Base-by-base conservation (phyloP, 1,140 invertebrate genomes). In the Melipona quadrifasciata region DNA sequence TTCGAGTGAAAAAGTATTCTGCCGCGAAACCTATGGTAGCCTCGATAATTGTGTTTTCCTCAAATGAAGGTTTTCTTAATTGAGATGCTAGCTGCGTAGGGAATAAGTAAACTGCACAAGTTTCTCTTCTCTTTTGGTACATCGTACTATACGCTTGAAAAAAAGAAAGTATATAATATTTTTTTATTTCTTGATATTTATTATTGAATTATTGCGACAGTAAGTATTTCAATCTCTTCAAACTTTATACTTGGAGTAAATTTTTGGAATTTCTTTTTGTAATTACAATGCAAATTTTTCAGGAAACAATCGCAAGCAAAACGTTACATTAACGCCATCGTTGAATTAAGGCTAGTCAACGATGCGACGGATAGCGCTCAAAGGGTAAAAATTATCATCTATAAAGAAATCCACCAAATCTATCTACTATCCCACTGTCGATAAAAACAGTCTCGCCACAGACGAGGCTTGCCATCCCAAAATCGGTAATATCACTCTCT, bases 61-160 rank as follows among this genome's bases (percentile, higher is more conserved):
- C 70, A 58, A 68, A n/a, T 39, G 27, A 73, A 27, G 31, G 31
- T 31, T 8, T 17, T 34, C 47, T 67, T 80, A 58, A 68, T 57
- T 39, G 21, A 73, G 47, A 81, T 65, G 57, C 53, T 81, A 73
- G 34, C 14, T 81, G 1, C 21, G 58, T 65, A 47, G 39, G 39
- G 39, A 47, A 8, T 47, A 47, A 47, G 0, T 47, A 8, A 47
- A 47, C 0, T 11, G 39, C 8, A 47, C 39, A 47, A 47, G 39
- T 47, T 47, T 8, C 6, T 47, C 8, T 47, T 47, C 8, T 10
- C 8, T 47, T 47, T 47, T 14, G n/a, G 24, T 8, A 55, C 24
- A 70, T 24, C 14, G 24, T 31, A 10, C 16, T 51, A 1, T 1
- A 34, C 12, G 31, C 3, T 47, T 47, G 6, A 39, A 2, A 39